Percentiles rank a stretch among this genome's conserved stretches.
Conservation (phyloP, 2,888 invertebrate genomes). For the Deilephila porcellus region DNA sequence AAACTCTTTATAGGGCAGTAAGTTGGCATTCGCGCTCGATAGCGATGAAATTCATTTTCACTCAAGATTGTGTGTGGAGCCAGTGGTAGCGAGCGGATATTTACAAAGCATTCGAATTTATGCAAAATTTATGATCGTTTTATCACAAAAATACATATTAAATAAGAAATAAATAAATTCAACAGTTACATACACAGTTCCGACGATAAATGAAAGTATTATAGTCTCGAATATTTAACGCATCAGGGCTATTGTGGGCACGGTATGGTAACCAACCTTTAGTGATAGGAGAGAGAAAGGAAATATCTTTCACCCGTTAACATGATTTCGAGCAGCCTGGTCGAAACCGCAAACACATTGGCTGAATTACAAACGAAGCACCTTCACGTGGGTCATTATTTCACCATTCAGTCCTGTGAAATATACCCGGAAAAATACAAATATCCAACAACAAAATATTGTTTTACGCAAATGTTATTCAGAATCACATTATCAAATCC, state of each 20-base stretch:
- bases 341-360: too few species aligned
- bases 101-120: background rate
- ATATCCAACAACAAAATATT: background rate
- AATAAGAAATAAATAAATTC: background rate
- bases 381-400: too few species aligned
- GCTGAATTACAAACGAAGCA: too few species aligned
- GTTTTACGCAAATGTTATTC: background rate
- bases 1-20: conserved; percentile 61
- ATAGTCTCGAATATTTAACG: too few species aligned
- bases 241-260: too few species aligned
- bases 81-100: conserved; percentile 35
- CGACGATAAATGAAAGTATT: too few species aligned
- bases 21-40: conserved; percentile 57
- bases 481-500: background rate
- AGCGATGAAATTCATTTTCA: conserved; percentile 64
- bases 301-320: too few species aligned
- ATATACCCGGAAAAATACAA: too few species aligned
- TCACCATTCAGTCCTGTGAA: too few species aligned
- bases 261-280: too few species aligned
- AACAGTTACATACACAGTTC: background rate
- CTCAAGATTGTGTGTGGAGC: conserved; percentile 44
- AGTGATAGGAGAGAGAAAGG: too few species aligned
- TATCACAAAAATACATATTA: background rate
- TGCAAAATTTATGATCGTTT: background rate
- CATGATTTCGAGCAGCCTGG: too few species aligned